Percentiles rank a stretch among this genome's conserved stretches.
Evolutionary conservation across 1,140 invertebrate species (phyloP).

Genomic region (Glossosoma conforme): DNA sequence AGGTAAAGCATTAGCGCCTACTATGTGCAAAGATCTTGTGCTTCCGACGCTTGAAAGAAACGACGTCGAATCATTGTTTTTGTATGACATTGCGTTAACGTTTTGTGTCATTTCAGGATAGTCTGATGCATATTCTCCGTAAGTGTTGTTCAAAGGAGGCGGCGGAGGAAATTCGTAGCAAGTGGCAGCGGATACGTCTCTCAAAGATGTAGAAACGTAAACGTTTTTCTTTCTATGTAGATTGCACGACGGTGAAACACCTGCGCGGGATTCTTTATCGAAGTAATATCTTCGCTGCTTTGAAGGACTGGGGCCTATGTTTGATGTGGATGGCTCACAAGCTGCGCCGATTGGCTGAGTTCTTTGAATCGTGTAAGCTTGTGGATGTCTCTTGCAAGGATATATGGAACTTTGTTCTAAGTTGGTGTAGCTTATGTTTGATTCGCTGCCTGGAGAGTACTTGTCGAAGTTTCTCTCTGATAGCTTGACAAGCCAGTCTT

Average conservation of each 20-base stretch:
- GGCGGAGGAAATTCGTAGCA: conserved; percentile 51
- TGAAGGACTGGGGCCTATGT: conserved; percentile 38
- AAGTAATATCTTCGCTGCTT: conserved; percentile 50
- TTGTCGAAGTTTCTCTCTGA: conserved; percentile 39
- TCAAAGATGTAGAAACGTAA: conserved; percentile 48
- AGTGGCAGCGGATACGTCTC: conserved; percentile 51
- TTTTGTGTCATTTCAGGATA: conserved; percentile 47
- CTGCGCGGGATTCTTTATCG: conserved; percentile 43
- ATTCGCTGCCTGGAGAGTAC: conserved; percentile 24
- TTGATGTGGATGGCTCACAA: conserved; percentile 44
- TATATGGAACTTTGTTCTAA: conserved; percentile 35
- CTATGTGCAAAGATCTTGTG: conserved; percentile 26
- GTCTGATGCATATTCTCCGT: conserved; percentile 31
- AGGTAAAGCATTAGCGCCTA: conserved; percentile 29
- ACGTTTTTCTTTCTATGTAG: conserved; percentile 45
- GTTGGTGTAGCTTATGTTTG: conserved; percentile 36
- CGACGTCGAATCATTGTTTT: conserved; percentile 45
- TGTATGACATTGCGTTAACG: conserved; percentile 43
- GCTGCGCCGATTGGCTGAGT: conserved; percentile 40
- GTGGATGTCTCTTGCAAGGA: conserved; percentile 41
- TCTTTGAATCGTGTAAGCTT: conserved; percentile 37
- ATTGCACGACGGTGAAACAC: conserved; percentile 39
- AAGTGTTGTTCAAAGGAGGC: conserved; percentile 11
- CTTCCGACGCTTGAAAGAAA: conserved; percentile 22
- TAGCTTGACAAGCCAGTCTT: conserved; percentile 49